Conservation (phyloP, 2,888 invertebrate species). For the Digitonthophagus gazella region DNA sequence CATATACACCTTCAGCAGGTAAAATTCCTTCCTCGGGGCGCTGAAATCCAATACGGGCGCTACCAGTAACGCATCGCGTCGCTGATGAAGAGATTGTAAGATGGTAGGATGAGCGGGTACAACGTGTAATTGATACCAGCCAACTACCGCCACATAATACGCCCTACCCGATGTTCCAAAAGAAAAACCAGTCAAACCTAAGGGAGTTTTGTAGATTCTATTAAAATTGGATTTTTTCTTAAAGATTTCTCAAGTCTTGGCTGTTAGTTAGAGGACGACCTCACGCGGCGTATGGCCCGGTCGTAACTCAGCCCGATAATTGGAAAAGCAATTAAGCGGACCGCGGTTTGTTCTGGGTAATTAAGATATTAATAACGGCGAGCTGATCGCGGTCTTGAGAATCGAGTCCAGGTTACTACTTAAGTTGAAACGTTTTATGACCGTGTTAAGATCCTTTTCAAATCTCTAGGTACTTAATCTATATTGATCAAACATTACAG, state of each 20-base stretch:
- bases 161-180: background rate
- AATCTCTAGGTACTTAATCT: too few species aligned
- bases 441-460: too few species aligned
- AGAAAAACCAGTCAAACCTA: background rate
- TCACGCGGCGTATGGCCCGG: background rate
- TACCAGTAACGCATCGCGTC: constrained; percentile 33
- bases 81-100: constrained; percentile 29
- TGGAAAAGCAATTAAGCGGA: constrained; percentile 8
- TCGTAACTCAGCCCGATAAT: constrained; percentile 12
- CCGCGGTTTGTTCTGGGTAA: background rate
- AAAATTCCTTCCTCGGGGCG: constrained; percentile 28
- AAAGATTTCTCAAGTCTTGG: background rate
- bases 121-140: constrained; percentile 31
- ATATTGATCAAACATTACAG: too few species aligned
- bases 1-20: constrained; percentile 23
- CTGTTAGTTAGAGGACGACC: background rate
- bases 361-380: constrained; percentile 15
- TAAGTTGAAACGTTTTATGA: background rate
- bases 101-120: constrained; percentile 25
- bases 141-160: constrained; percentile 9
- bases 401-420: background rate
- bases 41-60: constrained; percentile 34
- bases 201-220: background rate
- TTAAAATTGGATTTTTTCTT: background rate
- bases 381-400: background rate